A percentile compares a stretch with the other conserved stretches of the same genome.
These are phyloP conservation scores for Trematomus bernacchii DNA, from an alignment of 2,797 vertebrate species.

Conservation along the genomic window DNA sequence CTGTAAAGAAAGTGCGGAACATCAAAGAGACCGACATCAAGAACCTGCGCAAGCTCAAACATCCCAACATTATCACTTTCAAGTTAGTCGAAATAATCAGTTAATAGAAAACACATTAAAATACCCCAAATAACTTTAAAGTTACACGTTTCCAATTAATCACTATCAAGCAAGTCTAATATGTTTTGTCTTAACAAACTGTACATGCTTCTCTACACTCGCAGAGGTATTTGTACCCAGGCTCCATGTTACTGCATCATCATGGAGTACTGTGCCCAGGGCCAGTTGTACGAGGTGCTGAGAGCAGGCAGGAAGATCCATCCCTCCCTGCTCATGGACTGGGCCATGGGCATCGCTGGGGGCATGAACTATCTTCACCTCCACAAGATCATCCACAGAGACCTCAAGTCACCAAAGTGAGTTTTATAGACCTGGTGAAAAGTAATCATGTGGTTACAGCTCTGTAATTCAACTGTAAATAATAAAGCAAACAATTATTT, in stretches of 20 bases:
- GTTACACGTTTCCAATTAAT: neutral
- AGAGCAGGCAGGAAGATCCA: slow-evolving; percentile 95
- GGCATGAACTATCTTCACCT: slow-evolving; percentile 99
- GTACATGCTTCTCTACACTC: slow-evolving; percentile 6
- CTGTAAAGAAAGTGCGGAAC: slow-evolving; percentile 96
- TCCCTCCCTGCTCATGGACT: slow-evolving; percentile 94
- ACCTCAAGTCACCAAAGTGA: slow-evolving; percentile 98
- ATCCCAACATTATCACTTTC: slow-evolving; percentile 98
- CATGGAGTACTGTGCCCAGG: slow-evolving; percentile 99
- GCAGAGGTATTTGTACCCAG: slow-evolving; percentile 96
- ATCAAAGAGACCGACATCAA: slow-evolving; percentile 98
- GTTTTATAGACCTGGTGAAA: slow-evolving; percentile 45
- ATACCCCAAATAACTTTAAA: neutral
- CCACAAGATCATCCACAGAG: slow-evolving; percentile 98
- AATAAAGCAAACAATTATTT: neutral
- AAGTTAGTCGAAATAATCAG: slow-evolving; percentile 84
- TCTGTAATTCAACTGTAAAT: neutral
- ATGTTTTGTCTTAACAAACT: neutral
- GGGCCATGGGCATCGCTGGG: slow-evolving; percentile 98
- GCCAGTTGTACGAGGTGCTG: slow-evolving; percentile 97
- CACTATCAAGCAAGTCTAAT: neutral
- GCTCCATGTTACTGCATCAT: slow-evolving; percentile 98
- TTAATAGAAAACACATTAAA: neutral
- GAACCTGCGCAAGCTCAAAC: slow-evolving; percentile 95
- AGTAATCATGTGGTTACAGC: neutral